phyloP scores from a whole-genome alignment of 2,113 vertebrate genomes.

The Lampris megalopsis region DNA sequence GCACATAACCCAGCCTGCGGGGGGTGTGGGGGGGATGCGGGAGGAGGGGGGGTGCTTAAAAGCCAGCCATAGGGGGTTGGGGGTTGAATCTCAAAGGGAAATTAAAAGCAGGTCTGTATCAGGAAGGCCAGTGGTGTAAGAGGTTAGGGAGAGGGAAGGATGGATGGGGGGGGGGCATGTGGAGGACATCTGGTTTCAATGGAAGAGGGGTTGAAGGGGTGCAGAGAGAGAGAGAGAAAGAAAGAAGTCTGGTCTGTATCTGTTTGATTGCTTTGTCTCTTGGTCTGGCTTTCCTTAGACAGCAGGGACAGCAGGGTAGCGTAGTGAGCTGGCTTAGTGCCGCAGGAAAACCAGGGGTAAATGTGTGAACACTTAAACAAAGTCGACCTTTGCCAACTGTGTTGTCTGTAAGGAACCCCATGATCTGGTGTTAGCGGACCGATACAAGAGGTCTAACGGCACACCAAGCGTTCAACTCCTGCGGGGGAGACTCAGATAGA shows the following conservation, averaged over 20 bases:
- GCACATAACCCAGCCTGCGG: constrained; percentile 21
- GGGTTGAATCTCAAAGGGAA: constrained; percentile 50
- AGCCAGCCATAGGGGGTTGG: constrained; percentile 25
- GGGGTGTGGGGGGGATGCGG: neutral
- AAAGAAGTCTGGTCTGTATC: neutral
- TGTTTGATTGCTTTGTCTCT: neutral
- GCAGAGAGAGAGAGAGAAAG: constrained; percentile 14
- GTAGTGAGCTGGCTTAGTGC: too few relatives aligned
- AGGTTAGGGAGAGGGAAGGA: constrained; percentile 23
- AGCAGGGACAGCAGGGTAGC: too few relatives aligned
- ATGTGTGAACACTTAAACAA: too few relatives aligned
- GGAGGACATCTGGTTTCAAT: constrained; percentile 76
- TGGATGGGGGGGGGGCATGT: constrained; percentile 18
- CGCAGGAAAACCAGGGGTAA: too few relatives aligned
- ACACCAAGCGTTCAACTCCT: too few relatives aligned
- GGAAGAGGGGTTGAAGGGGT: constrained; percentile 43
- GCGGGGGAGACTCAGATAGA: too few relatives aligned
- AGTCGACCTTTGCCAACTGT: too few relatives aligned
- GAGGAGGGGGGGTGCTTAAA: constrained; percentile 24
- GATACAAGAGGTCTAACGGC: too few relatives aligned
- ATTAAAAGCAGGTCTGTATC: constrained; percentile 71
- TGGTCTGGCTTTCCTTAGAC: neutral
- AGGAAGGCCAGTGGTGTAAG: constrained; percentile 18
- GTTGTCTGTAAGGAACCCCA: too few relatives aligned
- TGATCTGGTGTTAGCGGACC: too few relatives aligned